Base-by-base conservation (phyloP, 1,140 invertebrate species). In the Pomacea maculata region DNA sequence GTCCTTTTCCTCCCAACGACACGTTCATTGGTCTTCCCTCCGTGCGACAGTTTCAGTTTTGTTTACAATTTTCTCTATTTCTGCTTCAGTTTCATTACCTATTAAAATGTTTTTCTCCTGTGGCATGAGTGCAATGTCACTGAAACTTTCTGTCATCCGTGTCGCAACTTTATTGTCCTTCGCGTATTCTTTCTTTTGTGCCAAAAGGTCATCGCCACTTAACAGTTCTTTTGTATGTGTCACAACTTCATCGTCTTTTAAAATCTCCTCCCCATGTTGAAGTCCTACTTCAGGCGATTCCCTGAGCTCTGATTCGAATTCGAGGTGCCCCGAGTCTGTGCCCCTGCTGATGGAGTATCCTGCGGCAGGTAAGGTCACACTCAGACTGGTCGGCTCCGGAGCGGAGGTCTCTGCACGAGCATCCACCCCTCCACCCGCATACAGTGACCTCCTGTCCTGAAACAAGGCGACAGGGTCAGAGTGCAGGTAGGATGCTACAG, bases 291-390 rank as follows among this genome's bases (percentile, higher is more conserved):
- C 45, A 54, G 15, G 54, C 57, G 7, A n/a, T 19, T n/a, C 17
- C 73, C 8, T 4, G n/a, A 25, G 7, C 55, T 34, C 73, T 57
- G 52, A 52, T 57, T 75, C 52, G 12, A 52, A 21, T 6, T 54
- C 54, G 10, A 19, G 19, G 19, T 55, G 8, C 45, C 25, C 52
- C 55, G 73, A 55, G 73, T 34, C 67, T n/a, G 67, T n/a, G 2
- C 14, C 54, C 21, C 29, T 29, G 3, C 70, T 67, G 15, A 14
- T 78, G 67, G 25, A 14, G 34, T 71, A 65, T 70, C 57, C 77
- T 70, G 70, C 67, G 14, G 17, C 67, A 55, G 77, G 77, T 45
- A 78, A n/a, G 0, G 64, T 78, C 29, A 78, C 77, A 54, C 34
- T 78, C 14, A 78, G 67, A 29, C 77, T 70, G 54, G 57, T 70